phyloP scores from a whole-genome alignment of 2,888 invertebrate species.

The Ochropleura leucogaster region DNA sequence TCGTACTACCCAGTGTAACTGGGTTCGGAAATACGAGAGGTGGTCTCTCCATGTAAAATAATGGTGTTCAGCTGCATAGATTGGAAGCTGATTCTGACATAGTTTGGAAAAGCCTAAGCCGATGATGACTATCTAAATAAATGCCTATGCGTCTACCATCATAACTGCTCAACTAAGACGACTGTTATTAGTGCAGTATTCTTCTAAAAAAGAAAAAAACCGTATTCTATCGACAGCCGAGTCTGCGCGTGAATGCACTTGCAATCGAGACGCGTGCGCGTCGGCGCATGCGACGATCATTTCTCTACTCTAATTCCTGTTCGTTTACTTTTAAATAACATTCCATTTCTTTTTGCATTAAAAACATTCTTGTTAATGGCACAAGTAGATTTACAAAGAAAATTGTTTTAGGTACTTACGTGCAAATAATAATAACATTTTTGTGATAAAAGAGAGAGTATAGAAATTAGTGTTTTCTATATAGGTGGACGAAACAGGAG shows the following conservation, averaged over 20 bases:
- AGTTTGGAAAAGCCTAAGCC: too few species aligned
- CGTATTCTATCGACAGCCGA: slow-evolving; percentile 28
- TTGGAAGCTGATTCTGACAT: too few species aligned
- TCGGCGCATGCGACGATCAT: slow-evolving; percentile 59
- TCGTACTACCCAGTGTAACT: too few species aligned
- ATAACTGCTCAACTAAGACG: background rate
- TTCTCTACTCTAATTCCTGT: slow-evolving; percentile 65
- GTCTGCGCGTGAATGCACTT: slow-evolving; percentile 51
- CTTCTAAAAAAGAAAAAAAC: slow-evolving; percentile 30
- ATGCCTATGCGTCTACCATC: background rate
- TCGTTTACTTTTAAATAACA: slow-evolving; percentile 46
- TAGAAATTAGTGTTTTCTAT: background rate
- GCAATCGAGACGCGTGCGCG: slow-evolving; percentile 56
- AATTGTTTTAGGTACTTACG: background rate
- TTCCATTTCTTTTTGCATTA: slow-evolving; percentile 42
- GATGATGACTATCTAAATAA: background rate
- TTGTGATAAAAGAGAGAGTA: background rate
- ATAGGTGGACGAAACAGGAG: background rate
- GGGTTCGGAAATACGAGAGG: too few species aligned
- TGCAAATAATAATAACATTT: background rate
- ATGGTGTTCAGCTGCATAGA: too few species aligned
- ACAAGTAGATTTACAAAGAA: background rate
- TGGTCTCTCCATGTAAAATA: too few species aligned
- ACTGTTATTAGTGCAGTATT: slow-evolving; percentile 30
- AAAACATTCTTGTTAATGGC: slow-evolving; percentile 15